A percentile compares a stretch with the other conserved stretches of the same genome.
Conservation (phyloP, 2,113 vertebrate genomes). For the Blennius ocellaris region DNA sequence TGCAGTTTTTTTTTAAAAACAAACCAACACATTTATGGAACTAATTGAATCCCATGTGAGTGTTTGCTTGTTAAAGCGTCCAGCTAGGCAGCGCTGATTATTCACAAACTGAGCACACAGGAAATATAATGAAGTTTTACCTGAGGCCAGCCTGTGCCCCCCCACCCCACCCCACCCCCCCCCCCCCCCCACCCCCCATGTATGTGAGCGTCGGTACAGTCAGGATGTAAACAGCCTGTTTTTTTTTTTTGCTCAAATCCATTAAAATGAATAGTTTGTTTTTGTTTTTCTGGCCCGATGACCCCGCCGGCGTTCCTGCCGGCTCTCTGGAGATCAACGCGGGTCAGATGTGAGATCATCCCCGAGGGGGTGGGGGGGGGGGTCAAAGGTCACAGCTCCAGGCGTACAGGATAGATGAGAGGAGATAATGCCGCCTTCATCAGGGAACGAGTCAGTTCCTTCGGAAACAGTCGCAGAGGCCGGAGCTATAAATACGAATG, state of each 20-base stretch:
- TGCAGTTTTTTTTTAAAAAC: slow-evolving; percentile 12
- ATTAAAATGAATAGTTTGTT: slow-evolving; percentile 37
- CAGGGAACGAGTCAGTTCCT: slow-evolving; percentile 48
- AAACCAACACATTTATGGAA: background rate
- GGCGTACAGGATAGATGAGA: slow-evolving; percentile 38
- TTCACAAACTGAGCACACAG: slow-evolving; percentile 22
- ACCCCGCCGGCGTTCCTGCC: slow-evolving; percentile 16
- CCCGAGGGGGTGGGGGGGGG: slow-evolving; percentile 15
- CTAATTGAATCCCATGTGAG: slow-evolving; percentile 48
- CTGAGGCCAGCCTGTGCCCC: slow-evolving; percentile 4
- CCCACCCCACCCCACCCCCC: background rate
- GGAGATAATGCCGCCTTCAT: slow-evolving; percentile 63
- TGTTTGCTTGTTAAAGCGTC: slow-evolving; percentile 42
- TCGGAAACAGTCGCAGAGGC: slow-evolving; percentile 36
- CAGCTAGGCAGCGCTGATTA: slow-evolving; percentile 29
- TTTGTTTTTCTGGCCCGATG: slow-evolving; percentile 12
- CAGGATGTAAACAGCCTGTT: background rate
- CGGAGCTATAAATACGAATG: slow-evolving; percentile 7
- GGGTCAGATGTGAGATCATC: slow-evolving; percentile 51
- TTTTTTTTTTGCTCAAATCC: slow-evolving; percentile 5
- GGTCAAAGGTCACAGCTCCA: slow-evolving; percentile 57
- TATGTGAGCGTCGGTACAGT: background rate
- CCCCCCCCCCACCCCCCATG: background rate
- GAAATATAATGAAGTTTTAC: slow-evolving; percentile 36
- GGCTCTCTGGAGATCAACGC: slow-evolving; percentile 34